Base-by-base conservation (phyloP, 2,888 invertebrate genomes). In the Platerodrilus igneus region DNA sequence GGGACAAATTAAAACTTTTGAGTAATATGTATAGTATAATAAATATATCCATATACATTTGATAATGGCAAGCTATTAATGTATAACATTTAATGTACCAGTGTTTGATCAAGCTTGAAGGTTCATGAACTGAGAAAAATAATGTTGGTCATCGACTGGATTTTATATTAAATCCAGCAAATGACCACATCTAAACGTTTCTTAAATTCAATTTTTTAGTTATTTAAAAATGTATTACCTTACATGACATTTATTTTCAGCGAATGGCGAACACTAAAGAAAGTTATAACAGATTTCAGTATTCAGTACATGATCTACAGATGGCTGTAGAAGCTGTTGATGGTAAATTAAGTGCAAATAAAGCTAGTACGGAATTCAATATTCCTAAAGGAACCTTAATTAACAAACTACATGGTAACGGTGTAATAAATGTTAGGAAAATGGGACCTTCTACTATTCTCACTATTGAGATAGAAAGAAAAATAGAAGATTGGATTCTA, bases 401-500 rank as follows among this genome's bases (percentile, higher is more conserved):
- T 8, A 25, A 25, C 8, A 3, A 8, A 6, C 25, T 25, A 3
- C 25, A 25, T 25, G 11, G 25, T 3, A 25, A 25, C 4, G 25
- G 25, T 13, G 11, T 14, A 11, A n/a, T 25, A 3, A 14, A 25
- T 8, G 25, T 13, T 4, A 3, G 28, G 9, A 3, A n/a, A 28
- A 28, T 28, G 28, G 28, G 28, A 3, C 28, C 28, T 6, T 6
- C n/a, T 3, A 16, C 15, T 16, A 4, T 7, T 28, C 3, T 14
- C 16, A 13, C 4, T 10, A 15, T 17, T 6, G 3, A 15, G 4
- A 20, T 19, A 18, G 19, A 30, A 20, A 9, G 19, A 9, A 4
- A 11, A 11, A 19, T 30, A 30, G 7, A 30, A 19, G 9, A 30
- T 8, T 30, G 30, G 30, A 30, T 30, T 19, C n/a, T 30, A 20